A percentile compares a stretch with the other conserved stretches of the same genome.
Evolutionary conservation across 2,113 vertebrate genomes (phyloP).

Genomic region (Phrynocephalus versicolor): DNA sequence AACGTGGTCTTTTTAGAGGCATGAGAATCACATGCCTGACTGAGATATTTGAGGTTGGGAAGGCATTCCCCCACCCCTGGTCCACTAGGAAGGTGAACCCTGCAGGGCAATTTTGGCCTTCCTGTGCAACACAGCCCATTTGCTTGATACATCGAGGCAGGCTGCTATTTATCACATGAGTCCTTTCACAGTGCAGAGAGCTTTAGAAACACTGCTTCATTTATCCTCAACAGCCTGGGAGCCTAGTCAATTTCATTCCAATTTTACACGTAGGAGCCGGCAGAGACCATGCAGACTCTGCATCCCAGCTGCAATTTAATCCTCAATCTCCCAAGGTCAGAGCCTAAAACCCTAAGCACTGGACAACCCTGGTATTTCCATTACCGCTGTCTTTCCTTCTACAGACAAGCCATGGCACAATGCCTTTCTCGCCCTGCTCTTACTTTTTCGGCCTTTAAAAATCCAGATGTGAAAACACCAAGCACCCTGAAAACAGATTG

Average conservation of each 20-base stretch:
- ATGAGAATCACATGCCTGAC: background rate
- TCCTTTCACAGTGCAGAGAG: background rate
- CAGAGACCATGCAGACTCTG: background rate
- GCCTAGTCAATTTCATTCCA: background rate
- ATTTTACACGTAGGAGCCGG: background rate
- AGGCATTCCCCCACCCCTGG: background rate
- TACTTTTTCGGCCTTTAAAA: background rate
- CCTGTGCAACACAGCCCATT: background rate
- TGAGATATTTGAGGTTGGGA: background rate
- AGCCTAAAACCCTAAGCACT: background rate
- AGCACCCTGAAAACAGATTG: too few relatives aligned
- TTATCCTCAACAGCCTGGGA: constrained; percentile 1
- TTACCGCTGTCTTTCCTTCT: background rate
- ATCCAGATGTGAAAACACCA: background rate
- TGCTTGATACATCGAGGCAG: background rate
- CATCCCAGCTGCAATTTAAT: background rate
- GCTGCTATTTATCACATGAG: background rate
- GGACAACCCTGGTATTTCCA: background rate
- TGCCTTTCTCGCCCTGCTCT: too few relatives aligned
- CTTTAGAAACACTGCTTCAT: background rate
- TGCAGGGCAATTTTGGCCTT: background rate
- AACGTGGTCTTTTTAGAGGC: background rate
- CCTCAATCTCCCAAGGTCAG: background rate
- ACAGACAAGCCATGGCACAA: background rate
- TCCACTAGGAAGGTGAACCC: background rate